Percentiles rank a stretch among this genome's conserved stretches.
phyloP scores from a whole-genome alignment of 2,888 invertebrate species.

The Luperina nickerlii region DNA sequence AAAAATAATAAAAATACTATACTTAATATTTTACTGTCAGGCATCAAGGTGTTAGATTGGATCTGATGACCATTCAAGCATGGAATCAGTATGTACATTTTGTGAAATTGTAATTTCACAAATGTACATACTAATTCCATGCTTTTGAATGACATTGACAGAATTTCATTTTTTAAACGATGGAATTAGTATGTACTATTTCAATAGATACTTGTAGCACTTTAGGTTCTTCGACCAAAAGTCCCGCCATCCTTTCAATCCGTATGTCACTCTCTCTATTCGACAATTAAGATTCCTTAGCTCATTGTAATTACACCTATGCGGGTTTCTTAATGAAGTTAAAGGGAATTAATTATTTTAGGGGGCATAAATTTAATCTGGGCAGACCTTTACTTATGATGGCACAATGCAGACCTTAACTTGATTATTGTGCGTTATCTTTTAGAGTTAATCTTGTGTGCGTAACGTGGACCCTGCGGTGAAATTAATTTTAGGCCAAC shows the following conservation, averaged over 20 bases:
- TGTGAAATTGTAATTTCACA: not conserved
- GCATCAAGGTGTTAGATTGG: too few relatives aligned
- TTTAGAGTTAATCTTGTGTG: slow-evolving; percentile 71
- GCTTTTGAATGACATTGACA: not conserved
- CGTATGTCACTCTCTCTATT: slow-evolving; percentile 81
- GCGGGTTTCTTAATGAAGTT: slow-evolving; percentile 90
- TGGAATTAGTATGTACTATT: not conserved
- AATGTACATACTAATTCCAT: not conserved
- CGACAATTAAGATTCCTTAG: slow-evolving; percentile 90
- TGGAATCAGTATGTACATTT: too few relatives aligned
- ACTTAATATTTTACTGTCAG: too few relatives aligned
- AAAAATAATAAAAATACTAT: too few relatives aligned
- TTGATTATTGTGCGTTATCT: slow-evolving; percentile 78
- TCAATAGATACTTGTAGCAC: not conserved
- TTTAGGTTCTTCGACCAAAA: not conserved
- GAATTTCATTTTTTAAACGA: not conserved
- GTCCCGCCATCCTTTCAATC: slow-evolving; percentile 47
- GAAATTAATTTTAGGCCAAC: slow-evolving; percentile 50
- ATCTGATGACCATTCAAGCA: too few relatives aligned
- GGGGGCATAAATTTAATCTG: slow-evolving; percentile 88
- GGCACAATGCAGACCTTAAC: slow-evolving; percentile 79
- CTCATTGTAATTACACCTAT: slow-evolving; percentile 90
- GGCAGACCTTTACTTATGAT: slow-evolving; percentile 86
- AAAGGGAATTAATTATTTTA: slow-evolving; percentile 90
- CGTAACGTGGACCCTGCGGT: slow-evolving; percentile 47